Conservation (phyloP, 2,888 invertebrate genomes). For the Aphrophora alni region DNA sequence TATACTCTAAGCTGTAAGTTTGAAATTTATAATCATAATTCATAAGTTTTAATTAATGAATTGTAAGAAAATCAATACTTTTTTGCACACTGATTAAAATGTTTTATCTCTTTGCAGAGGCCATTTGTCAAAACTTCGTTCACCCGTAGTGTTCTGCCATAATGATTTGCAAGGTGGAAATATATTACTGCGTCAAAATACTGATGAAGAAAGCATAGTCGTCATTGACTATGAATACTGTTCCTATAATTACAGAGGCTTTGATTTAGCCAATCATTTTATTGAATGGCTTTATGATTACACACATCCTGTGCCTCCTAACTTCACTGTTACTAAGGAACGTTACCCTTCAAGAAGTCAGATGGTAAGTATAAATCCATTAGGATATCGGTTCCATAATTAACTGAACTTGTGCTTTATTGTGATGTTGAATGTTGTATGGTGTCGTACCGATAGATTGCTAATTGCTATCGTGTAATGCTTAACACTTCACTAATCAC, state of each 20-base stretch:
- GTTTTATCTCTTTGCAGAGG: too few species aligned
- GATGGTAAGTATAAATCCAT: conserved; percentile 64
- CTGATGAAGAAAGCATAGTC: conserved; percentile 66
- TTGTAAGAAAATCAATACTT: too few species aligned
- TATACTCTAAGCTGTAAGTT: too few species aligned
- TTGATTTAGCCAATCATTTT: conserved; percentile 95
- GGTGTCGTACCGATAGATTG: too few species aligned
- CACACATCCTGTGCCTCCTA: conserved; percentile 76
- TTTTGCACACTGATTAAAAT: too few species aligned
- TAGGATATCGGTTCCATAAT: neutral
- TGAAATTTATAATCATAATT: too few species aligned
- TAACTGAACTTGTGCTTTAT: neutral
- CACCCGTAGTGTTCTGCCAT: conserved; percentile 92
- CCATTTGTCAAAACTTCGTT: conserved; percentile 59
- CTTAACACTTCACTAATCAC: neutral
- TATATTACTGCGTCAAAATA: conserved; percentile 64
- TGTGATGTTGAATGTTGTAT: too few species aligned
- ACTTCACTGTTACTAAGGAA: conserved; percentile 71
- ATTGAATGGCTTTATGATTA: conserved; percentile 93
- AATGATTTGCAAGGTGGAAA: conserved; percentile 94
- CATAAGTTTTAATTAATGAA: too few species aligned
- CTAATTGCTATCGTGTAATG: too few species aligned
- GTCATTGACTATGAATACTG: conserved; percentile 95
- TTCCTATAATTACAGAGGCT: conserved; percentile 92
- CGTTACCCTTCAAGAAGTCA: conserved; percentile 80